A percentile compares a stretch with the other conserved stretches of the same genome.
Conservation (phyloP, 2,797 vertebrate genomes). For the Protosalanx chinensis region DNA sequence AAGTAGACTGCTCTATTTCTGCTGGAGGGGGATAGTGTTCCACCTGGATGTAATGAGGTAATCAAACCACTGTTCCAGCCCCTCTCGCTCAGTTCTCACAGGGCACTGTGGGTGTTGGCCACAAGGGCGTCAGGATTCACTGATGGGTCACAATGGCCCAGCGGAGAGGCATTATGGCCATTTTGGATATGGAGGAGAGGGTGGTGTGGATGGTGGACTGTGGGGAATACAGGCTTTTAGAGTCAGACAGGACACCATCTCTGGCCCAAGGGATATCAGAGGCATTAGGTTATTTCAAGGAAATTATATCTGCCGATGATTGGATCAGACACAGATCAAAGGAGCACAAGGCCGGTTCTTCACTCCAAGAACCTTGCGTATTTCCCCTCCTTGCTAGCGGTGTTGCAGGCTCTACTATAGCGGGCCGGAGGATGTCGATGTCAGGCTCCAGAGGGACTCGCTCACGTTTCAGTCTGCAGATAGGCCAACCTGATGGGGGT, state of each 20-base stretch:
- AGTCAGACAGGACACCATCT: background rate
- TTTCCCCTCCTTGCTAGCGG: background rate
- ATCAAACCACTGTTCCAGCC: slow-evolving; percentile 52
- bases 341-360: background rate
- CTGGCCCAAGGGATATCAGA: background rate
- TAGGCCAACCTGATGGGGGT: background rate
- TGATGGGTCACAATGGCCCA: slow-evolving; percentile 49
- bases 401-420: background rate
- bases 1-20: slow-evolving; percentile 39
- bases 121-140: slow-evolving; percentile 37
- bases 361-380: background rate
- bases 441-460: background rate
- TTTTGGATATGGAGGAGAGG: slow-evolving; percentile 26
- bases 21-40: slow-evolving; percentile 59
- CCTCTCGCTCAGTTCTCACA: slow-evolving; percentile 36
- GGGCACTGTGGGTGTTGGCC: slow-evolving; percentile 38
- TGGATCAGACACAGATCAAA: background rate
- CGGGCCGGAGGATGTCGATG: slow-evolving; percentile 6
- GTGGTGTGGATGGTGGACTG: background rate
- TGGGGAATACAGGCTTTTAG: slow-evolving; percentile 2
- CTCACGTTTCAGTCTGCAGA: slow-evolving; percentile 17
- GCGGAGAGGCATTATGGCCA: slow-evolving; percentile 18
- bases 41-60: slow-evolving; percentile 63
- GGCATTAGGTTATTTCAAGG: background rate
- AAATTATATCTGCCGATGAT: background rate